phyloP scores from a whole-genome alignment of 2,888 invertebrate species.

The Zaprionus bogoriensis region DNA sequence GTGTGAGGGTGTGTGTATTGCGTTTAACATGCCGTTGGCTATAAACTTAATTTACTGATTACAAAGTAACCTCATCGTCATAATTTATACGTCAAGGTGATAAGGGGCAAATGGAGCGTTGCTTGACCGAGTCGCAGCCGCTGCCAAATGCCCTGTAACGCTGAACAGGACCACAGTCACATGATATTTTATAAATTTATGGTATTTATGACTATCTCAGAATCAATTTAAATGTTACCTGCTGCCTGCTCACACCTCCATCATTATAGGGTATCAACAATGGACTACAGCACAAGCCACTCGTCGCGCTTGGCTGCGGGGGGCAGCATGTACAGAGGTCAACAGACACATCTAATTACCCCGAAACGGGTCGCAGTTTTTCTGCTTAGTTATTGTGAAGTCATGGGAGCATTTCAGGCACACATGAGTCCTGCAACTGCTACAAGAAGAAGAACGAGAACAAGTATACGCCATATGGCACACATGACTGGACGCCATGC shows the following conservation, averaged over 20 bases:
- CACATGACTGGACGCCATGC: slow-evolving; percentile 42
- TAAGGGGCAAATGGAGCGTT: slow-evolving; percentile 49
- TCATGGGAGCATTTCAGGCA: slow-evolving; percentile 45
- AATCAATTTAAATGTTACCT: too few species aligned
- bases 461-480: slow-evolving; percentile 8
- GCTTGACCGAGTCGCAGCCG: slow-evolving; percentile 26
- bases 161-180: too few species aligned
- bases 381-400: slow-evolving; percentile 56
- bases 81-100: slow-evolving; percentile 70
- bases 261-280: background rate
- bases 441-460: background rate
- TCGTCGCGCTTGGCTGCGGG: slow-evolving; percentile 4
- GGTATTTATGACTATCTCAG: too few species aligned
- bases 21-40: slow-evolving; percentile 53
- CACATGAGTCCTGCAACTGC: slow-evolving; percentile 19
- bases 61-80: slow-evolving; percentile 68
- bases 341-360: slow-evolving; percentile 58
- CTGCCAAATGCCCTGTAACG: background rate
- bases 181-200: too few species aligned
- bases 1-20: background rate
- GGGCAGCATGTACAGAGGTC: slow-evolving; percentile 34
- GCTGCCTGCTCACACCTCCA: too few species aligned
- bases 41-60: slow-evolving; percentile 76
- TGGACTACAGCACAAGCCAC: background rate
- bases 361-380: slow-evolving; percentile 28